phyloP scores from a whole-genome alignment of 1,140 invertebrate genomes.

The Hycleus phaleratus region DNA sequence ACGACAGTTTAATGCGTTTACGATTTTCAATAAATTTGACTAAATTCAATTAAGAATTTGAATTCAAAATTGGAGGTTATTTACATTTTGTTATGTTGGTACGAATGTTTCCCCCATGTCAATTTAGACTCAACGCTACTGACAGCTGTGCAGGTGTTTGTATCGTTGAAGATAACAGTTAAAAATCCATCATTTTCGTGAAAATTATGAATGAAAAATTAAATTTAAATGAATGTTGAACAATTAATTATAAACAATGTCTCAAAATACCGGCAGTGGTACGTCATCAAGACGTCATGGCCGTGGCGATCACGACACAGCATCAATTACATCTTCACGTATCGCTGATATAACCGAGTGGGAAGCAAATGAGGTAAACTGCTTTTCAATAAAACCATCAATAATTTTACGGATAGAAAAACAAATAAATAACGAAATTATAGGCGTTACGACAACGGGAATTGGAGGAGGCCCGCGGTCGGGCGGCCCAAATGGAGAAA shows the following conservation, averaged over 20 bases:
- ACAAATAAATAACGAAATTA: not conserved
- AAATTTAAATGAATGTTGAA: not conserved
- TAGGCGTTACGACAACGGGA: conserved; percentile 67
- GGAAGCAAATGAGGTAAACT: conserved; percentile 58
- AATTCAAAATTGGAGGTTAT: too few relatives aligned
- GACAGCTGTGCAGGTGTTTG: too few relatives aligned
- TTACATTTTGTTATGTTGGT: not conserved
- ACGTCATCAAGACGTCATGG: conserved; percentile 46
- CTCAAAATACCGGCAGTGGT: conserved; percentile 48
- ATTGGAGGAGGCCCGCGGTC: conserved; percentile 80
- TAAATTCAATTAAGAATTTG: too few relatives aligned
- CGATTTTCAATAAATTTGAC: too few relatives aligned
- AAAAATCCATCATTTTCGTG: too few relatives aligned
- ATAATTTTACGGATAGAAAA: not conserved
- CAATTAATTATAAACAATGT: conserved; percentile 37
- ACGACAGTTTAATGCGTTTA: too few relatives aligned
- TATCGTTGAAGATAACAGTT: too few relatives aligned
- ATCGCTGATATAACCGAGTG: conserved; percentile 55
- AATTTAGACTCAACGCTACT: too few relatives aligned
- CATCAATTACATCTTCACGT: conserved; percentile 44
- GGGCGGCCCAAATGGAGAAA: conserved; percentile 96
- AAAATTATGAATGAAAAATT: too few relatives aligned
- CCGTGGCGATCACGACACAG: conserved; percentile 45
- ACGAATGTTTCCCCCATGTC: too few relatives aligned
- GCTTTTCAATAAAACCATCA: not conserved